Base-by-base conservation (phyloP, 2,797 vertebrate genomes). In the Sorex maritimensis region DNA sequence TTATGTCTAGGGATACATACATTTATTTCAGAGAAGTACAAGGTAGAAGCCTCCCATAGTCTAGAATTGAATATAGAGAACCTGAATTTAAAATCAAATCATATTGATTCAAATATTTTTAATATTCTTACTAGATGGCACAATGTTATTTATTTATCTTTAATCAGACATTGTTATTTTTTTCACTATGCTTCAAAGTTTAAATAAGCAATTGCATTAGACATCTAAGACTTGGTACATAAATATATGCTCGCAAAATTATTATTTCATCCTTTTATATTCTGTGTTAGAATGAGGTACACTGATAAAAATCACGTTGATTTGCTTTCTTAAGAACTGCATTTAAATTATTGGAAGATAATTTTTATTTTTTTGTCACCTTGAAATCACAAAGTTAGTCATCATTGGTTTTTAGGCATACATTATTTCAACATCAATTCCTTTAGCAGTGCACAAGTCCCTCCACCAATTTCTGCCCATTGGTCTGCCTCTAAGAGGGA, bases 151-250 rank as follows among this genome's bases (percentile, higher is more conserved):
- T 61, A 82, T 88, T 75, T 30, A 5, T 11, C 10, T 67, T 24
- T 81, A 67, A 87, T 83, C 44, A 1, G 23, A 4, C 4, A 21
- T 86, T 41, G 79, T 72, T 2, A 24, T 83, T 67, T 94, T 94
- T 91, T 46, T 52, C 71, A 52, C n/a, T 61, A 72, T 68, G 38
- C 34, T 88, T 88, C 19, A 55, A 46, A 78, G 55, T 38, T 89
- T 86, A 84, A 75, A 21, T 91, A 75, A 63, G 28, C 85, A 82
- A 82, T 88, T 5, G 4, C 85, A n/a, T 74, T 58, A 58, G 55
- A 15, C 41, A 30, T 78, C 28, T 86, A 63, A 9, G 1, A 26
- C 8, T 65, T 44, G 55, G 23, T 14, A 81, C 5, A 52, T 24
- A 52, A 63, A 19, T 9, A 41, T 30, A 10, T 44, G 21, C 17